These are phyloP conservation scores for Trissolcus brochymenae DNA, from an alignment of 2,888 invertebrate species.

Conservation along the genomic window DNA sequence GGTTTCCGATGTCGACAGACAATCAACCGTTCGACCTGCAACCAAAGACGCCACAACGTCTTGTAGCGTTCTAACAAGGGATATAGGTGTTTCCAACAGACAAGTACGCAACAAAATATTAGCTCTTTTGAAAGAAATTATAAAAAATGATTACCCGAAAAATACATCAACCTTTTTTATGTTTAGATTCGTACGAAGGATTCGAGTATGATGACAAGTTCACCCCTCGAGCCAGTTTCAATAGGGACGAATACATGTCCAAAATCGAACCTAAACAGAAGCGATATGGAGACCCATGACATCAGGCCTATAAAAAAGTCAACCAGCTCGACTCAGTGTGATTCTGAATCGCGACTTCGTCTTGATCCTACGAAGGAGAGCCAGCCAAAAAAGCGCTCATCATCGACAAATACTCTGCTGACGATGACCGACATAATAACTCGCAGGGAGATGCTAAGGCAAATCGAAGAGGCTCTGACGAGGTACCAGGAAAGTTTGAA, in stretches of 20 bases:
- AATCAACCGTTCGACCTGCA: slow-evolving; percentile 34
- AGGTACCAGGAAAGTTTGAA: slow-evolving; percentile 62
- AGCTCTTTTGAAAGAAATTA: background rate
- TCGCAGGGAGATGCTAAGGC: slow-evolving; percentile 63
- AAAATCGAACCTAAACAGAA: slow-evolving; percentile 28
- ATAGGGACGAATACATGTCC: slow-evolving; percentile 28
- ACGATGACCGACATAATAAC: slow-evolving; percentile 71
- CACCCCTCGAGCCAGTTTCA: slow-evolving; percentile 59
- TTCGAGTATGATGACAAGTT: slow-evolving; percentile 70
- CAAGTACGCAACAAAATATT: slow-evolving; percentile 63
- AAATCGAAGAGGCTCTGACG: slow-evolving; percentile 67
- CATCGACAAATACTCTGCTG: slow-evolving; percentile 67
- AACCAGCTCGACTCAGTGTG: slow-evolving; percentile 50
- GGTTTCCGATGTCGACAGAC: slow-evolving; percentile 36
- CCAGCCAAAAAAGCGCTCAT: slow-evolving; percentile 58
- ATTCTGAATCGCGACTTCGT: slow-evolving; percentile 3
- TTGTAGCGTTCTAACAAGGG: slow-evolving; percentile 81
- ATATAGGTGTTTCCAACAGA: slow-evolving; percentile 80
- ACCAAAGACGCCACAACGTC: slow-evolving; percentile 59
- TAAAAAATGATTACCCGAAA: background rate
- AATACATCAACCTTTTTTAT: background rate
- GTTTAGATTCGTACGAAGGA: slow-evolving; percentile 69
- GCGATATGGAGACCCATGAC: slow-evolving; percentile 59
- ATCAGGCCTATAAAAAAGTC: slow-evolving; percentile 46
- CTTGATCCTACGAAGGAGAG: background rate